These are phyloP conservation scores for Lycocerus yunnanus DNA, from an alignment of 2,888 invertebrate species.

Conservation along the genomic window DNA sequence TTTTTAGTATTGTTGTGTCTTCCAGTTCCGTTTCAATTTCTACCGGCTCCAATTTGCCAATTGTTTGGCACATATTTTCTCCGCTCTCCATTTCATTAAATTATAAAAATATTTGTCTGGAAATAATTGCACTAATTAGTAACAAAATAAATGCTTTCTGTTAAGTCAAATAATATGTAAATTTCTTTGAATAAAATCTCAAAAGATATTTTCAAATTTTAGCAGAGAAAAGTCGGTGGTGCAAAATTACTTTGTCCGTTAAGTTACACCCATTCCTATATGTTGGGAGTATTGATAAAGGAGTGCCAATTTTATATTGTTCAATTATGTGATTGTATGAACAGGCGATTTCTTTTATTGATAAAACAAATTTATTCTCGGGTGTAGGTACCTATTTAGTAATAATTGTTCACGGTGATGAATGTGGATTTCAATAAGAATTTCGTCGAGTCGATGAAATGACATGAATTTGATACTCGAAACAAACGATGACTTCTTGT, in stretches of 20 bases:
- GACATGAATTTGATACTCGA: not conserved
- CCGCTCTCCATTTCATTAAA: constrained; percentile 7
- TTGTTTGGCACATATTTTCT: not conserved
- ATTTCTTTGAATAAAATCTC: too few relatives aligned
- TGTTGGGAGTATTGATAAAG: not conserved
- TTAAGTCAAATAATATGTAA: not conserved
- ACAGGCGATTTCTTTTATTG: not conserved
- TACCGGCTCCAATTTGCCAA: not conserved
- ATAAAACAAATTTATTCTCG: not conserved
- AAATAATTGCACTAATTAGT: not conserved
- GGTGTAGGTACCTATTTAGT: too few relatives aligned
- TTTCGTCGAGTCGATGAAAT: not conserved
- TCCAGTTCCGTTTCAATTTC: constrained; percentile 11
- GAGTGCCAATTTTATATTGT: not conserved
- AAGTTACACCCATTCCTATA: too few relatives aligned
- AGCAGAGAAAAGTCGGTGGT: not conserved
- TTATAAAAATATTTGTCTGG: not conserved
- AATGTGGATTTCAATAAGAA: not conserved
- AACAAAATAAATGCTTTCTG: not conserved
- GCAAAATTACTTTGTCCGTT: not conserved
- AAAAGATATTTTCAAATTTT: too few relatives aligned
- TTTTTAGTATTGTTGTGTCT: constrained; percentile 23
- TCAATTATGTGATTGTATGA: not conserved
- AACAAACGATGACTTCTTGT: too few relatives aligned
- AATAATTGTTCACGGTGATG: not conserved